Evolutionary conservation across 2,888 invertebrate species (phyloP), one percentile per base, ranked within the genome.

Genomic region (Eumerus sabulonum): DNA sequence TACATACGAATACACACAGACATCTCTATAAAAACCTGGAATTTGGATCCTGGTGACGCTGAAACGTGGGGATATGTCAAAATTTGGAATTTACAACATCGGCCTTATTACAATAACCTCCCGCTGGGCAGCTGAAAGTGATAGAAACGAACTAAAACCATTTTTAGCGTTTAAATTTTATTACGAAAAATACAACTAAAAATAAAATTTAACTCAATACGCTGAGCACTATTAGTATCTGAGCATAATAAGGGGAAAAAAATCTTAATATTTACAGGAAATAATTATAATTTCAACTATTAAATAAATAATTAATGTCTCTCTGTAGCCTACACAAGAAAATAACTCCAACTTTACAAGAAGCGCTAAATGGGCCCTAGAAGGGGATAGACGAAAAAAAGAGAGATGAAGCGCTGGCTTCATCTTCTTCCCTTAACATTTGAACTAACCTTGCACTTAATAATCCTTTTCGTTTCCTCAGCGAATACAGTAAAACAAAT

Each of bases 291-390:
- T 79, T 79, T 76, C 64, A 74, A 74, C 79, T 79, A 79, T 44
- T 64, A 60, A 79, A 79, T 79, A 79, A 79, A 79, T 79, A 79
- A 79, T 68, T 63, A 68, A 44, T 73, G 63, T 57, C 59, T 59
- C 42, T 73, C 68, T 47, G 59, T 42, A 68, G 57, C 18, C 12
- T 54, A 60, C 62, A 38, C 14, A 59, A 40, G 47, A 50, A 48
- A 9, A 44, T 27, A 19, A 50, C n/a, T n/a, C n/a, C n/a, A 35
- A 63, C 38, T 79, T 79, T 64, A 73, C 72, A 79, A 54, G 44
- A 63, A 57, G 64, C 47, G 12, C 50, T 17, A 27, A 27, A 27
- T 27, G 7, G 27, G 27, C 7, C 7, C 27, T 27, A 27, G 7
- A 27, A 27, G 27, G 7, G 2, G 2, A 27, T 27, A 27, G 7